Evolutionary conservation across 2,797 vertebrate genomes (phyloP), one percentile per base, ranked within the genome.

Genomic region (Sebastes diploproa): DNA sequence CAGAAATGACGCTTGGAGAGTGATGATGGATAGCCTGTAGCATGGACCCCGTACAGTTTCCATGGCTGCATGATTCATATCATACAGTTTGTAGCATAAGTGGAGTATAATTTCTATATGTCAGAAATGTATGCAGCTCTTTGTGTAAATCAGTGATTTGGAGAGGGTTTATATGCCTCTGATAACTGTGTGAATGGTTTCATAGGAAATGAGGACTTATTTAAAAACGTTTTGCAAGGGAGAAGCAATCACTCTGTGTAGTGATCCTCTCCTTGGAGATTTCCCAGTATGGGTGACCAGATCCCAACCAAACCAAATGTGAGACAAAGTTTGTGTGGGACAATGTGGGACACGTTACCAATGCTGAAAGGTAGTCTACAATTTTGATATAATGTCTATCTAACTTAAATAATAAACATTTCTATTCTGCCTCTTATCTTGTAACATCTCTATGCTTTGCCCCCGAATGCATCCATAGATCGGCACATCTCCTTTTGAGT

Each of bases 161-260:
- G 29, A 27, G 38, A 32, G 11, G 52, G 32, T 52, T 34, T 32
- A 64, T 83, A 70, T 81, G 25, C 7, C 18, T 4, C 50, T 63
- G 50, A 65, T 75, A 25, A 23, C 14, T 60, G 67, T 60, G 58
- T 38, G 29, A 50, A 50, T 64, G 65, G 20, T 36, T 81, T 61
- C 77, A 62, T 64, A 32, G 42, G 64, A 79, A 36, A 29, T 2
- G 27, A 34, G 5, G 63, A 72, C 13, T 70, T 38, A 72, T 72
- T 73, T 79, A 27, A 63, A 64, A 69, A 56, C 3, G 20, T 80
- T 71, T 20, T 67, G 20, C 46, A 54, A 46, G 54, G 55, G 22
- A 52, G 55, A 77, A 64, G 73, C 74, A 80, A 82, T 86, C 58
- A 54, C 14, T 78, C 55, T 76, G 71, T 11, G 34, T 75, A 73